Evolutionary conservation across 2,888 invertebrate genomes (phyloP), one percentile per base, ranked within the genome.

Genomic region (Blastobasis lacticolella): DNA sequence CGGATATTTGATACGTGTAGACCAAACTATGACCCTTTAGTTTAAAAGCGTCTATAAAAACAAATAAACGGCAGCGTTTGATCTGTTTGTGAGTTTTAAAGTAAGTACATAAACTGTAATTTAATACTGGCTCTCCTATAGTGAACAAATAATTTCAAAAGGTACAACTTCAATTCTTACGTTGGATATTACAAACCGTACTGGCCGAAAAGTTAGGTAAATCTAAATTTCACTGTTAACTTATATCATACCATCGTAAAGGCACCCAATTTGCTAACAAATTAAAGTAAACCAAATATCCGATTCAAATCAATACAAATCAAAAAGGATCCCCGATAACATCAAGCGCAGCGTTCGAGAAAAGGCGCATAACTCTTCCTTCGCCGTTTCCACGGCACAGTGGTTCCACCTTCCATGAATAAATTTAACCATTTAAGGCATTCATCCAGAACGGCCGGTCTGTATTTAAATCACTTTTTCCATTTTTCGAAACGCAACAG

Each of bases 1-100:
- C 54, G 55, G 80, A 71, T 62, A 81, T 69, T 64, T 61, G 78
- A 81, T 78, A 82, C 74, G 67, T 71, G 67, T 73, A 71, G 77
- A 71, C 55, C 49, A 46, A 67, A 66, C 69, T 62, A 64, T 62
- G 69, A 71, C 69, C 75, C 73, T 70, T 64, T 59, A 54, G 61
- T 63, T 68, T 66, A 64, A 64, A 61, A 70, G 58, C 69, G 63
- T 63, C 57, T 67, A 72, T 40, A 70, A 66, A 69, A 70, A 68
- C 69, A 75, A 79, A 77, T 68, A 79, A 66, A 69, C 65, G 60
- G 61, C 67, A 68, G 50, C 23, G 23, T 23, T 23, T 45, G 53
- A 57, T 60, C 58, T 62, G 63, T 67, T 67, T 64, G 59, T 56
- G 10, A 10, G 42, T 23, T 37, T 46, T 9, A 48, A 10, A 48